phyloP scores from a whole-genome alignment of 2,113 vertebrate species.

The Ursus arctos region DNA sequence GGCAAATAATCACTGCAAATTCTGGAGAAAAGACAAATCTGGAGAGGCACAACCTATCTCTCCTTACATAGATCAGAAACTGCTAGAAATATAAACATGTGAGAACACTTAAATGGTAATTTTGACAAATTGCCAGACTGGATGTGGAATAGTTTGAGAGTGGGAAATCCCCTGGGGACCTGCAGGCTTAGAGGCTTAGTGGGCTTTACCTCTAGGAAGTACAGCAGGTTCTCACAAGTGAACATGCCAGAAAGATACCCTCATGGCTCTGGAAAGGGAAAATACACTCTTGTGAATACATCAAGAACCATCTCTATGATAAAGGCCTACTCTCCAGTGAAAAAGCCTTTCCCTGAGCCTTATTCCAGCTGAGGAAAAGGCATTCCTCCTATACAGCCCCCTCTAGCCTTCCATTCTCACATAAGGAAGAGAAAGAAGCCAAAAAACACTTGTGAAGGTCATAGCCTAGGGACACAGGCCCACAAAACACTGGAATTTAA shows the following conservation, averaged over 20 bases:
- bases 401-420: neutral
- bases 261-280: neutral
- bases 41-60: neutral
- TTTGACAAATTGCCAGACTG: constrained; percentile 30
- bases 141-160: constrained; percentile 7
- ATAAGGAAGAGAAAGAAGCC: neutral
- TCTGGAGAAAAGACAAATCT: constrained; percentile 21
- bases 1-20: neutral
- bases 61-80: neutral
- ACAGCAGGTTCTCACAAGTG: neutral
- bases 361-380: neutral
- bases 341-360: neutral
- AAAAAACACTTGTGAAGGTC: constrained; percentile 4
- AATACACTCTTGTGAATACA: neutral
- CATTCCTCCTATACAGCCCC: neutral
- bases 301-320: neutral
- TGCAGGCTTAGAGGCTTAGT: neutral
- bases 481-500: constrained; percentile 44
- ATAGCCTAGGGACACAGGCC: neutral
- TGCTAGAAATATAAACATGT: neutral
- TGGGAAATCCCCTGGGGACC: neutral
- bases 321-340: neutral
- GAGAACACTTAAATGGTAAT: neutral
- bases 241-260: neutral
- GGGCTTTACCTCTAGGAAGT: neutral